Evolutionary conservation across 1,140 invertebrate genomes (phyloP), one percentile per base, ranked within the genome.

Genomic region (Drosophila ananassae): DNA sequence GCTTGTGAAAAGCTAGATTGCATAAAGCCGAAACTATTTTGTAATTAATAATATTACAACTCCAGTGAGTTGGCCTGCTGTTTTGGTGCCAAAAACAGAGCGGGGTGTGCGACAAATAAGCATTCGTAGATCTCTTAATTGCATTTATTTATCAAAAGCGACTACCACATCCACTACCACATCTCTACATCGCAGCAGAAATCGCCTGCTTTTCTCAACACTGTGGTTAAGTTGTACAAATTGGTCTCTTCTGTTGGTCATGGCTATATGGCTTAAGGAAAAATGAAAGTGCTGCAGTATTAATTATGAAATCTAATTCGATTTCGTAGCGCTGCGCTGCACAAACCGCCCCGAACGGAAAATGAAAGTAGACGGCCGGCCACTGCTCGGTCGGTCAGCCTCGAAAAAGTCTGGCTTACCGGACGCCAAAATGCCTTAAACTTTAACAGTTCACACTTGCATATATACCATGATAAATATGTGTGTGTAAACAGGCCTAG

Each of bases 201-300:
- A 28, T 28, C 6, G 25, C 21, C 44, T 47, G 9, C 41, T 6
- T 44, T 64, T 44, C 39, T 50, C 63, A 34, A 61, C 44, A 24
- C 44, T 24, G 44, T 21, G 44, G 44, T 47, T 47, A 47, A 47
- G 21, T 22, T 22, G 21, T 47, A 47, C 44, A 47, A 47, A 47
- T 44, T 63, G 60, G 52, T 47, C 44, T 47, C 44, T 47, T 47
- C 44, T 72, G 68, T 73, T 77, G 73, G 74, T 75, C 73, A 77
- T 77, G 63, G 73, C 55, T 71, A 47, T 58, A 51, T 52, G 62
- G 72, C 48, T 77, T 64, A 46, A 32, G 52, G 58, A 77, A 74
- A 78, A 79, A 79, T 79, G 77, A 79, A 79, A 79, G 77, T 79
- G 77, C 71, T 64, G 66, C 67, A 57, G 71, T 69, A 79, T 79